Evolutionary conservation across 2,797 vertebrate genomes (phyloP).

Genomic region (Hemitrygon akajei): DNA sequence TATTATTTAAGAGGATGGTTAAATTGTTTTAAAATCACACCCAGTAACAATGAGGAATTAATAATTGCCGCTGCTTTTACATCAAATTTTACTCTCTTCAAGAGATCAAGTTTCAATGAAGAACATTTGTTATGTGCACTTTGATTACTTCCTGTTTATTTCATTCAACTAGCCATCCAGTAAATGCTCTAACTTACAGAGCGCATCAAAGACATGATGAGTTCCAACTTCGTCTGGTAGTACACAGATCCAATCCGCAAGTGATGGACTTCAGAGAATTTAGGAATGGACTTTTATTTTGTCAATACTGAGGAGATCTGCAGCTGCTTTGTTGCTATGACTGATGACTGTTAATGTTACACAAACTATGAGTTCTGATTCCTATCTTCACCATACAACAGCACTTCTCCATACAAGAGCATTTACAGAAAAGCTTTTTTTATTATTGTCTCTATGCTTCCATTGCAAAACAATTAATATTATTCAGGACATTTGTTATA

Average conservation of each 20-base stretch:
- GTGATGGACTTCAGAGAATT: neutral
- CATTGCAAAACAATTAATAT: neutral
- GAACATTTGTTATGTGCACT: neutral
- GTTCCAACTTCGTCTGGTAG: neutral
- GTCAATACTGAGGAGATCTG: neutral
- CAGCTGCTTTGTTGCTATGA: neutral
- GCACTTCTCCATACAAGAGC: too few relatives aligned
- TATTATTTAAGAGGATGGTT: conserved; percentile 31
- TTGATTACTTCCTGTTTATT: neutral
- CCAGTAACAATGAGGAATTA: neutral
- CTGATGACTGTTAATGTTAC: neutral
- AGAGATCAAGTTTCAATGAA: too few relatives aligned
- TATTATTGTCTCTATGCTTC: neutral
- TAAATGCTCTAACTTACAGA: neutral
- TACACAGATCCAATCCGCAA: neutral
- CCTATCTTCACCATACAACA: too few relatives aligned
- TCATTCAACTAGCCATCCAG: neutral
- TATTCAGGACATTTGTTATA: neutral
- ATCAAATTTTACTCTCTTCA: neutral
- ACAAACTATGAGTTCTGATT: neutral
- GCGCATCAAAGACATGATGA: neutral
- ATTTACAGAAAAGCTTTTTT: neutral
- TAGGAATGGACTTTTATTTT: neutral
- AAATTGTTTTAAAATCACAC: neutral
- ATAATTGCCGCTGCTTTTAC: neutral